Evolutionary conservation across 2,113 vertebrate genomes (phyloP).

Genomic region (Sterna hirundo): DNA sequence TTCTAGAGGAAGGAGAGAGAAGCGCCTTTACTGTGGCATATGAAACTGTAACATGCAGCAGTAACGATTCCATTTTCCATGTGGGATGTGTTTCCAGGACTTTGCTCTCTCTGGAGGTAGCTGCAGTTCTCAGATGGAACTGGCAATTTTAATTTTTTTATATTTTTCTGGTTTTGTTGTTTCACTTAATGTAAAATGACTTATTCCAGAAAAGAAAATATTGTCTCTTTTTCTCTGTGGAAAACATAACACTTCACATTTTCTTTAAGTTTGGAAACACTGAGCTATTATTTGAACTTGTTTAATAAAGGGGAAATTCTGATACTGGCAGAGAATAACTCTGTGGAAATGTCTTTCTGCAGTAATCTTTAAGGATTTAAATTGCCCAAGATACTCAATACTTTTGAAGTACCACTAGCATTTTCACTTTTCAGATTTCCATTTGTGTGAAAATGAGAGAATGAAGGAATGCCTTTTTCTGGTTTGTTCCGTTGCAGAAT

Average conservation of each 20-base stretch:
- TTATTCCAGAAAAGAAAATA: not conserved
- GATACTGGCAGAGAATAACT: not conserved
- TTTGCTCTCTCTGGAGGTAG: not conserved
- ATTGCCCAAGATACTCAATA: not conserved
- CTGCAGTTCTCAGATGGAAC: not conserved
- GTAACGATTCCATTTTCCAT: not conserved
- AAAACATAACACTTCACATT: not conserved
- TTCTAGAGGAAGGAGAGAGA: not conserved
- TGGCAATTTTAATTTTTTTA: not conserved
- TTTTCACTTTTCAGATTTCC: conserved; percentile 38
- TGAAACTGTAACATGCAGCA: not conserved
- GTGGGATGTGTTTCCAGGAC: not conserved
- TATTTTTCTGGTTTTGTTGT: not conserved
- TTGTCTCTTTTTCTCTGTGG: not conserved
- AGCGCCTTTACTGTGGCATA: not conserved
- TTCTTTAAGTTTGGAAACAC: conserved; percentile 22
- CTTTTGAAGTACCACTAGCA: not conserved
- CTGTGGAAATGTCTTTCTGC: conserved; percentile 3
- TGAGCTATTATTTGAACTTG: conserved; percentile 27
- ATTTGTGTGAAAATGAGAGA: not conserved
- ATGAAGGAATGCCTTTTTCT: not conserved
- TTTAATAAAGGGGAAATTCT: conserved; percentile 43
- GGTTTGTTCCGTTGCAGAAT: not conserved
- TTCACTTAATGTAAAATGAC: not conserved
- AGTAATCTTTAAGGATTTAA: conserved; percentile 18